Evolutionary conservation across 2,113 vertebrate genomes (phyloP).

Genomic region (Melanocharis versteri): DNA sequence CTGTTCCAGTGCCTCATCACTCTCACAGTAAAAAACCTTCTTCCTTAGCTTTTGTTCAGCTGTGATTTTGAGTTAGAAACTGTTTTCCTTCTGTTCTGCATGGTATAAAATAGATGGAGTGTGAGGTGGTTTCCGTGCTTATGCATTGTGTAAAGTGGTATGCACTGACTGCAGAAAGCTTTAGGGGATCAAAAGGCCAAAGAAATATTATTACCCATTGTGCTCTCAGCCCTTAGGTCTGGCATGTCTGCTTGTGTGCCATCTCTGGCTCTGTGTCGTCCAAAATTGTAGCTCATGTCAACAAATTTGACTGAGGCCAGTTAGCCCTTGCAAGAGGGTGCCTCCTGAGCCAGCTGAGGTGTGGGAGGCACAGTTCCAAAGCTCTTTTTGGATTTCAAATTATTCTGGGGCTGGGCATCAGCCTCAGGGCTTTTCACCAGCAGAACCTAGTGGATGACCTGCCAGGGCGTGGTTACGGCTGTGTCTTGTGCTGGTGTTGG

Average conservation of each 20-base stretch:
- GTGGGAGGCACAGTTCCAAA: neutral
- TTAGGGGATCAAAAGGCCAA: neutral
- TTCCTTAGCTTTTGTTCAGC: neutral
- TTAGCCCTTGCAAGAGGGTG: neutral
- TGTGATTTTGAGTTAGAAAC: neutral
- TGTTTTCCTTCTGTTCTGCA: neutral
- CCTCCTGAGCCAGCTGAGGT: neutral
- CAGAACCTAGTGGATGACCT: neutral
- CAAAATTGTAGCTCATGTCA: accelerated
- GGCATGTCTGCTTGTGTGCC: neutral
- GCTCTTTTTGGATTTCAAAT: neutral
- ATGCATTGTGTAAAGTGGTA: accelerated
- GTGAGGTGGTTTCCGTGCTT: neutral
- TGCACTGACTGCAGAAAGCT: neutral
- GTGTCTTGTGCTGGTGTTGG: neutral
- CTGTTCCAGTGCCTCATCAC: neutral
- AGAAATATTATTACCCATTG: accelerated
- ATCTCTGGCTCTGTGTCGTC: neutral
- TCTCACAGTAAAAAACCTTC: neutral
- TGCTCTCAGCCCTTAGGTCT: neutral
- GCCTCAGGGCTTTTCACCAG: neutral
- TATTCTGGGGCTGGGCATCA: neutral
- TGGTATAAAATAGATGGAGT: neutral
- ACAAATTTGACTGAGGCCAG: neutral
- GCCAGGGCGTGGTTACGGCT: neutral